A percentile compares a stretch with the other conserved stretches of the same genome.
phyloP scores from a whole-genome alignment of 2,797 vertebrate genomes.

The Crypturellus tataupa region DNA sequence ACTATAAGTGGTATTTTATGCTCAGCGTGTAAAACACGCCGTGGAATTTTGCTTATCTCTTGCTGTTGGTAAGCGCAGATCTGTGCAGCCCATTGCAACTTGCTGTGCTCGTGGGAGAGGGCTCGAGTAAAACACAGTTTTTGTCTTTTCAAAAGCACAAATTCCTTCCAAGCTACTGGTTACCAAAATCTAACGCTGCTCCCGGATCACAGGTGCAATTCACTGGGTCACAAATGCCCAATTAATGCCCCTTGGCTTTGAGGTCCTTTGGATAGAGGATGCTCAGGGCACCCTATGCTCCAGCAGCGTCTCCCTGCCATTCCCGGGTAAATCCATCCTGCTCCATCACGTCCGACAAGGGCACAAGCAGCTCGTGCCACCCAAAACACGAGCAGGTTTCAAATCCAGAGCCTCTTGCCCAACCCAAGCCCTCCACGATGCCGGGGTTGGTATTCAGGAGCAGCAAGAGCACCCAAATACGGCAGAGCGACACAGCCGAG shows the following conservation, averaged over 20 bases:
- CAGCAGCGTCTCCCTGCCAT: too few species aligned
- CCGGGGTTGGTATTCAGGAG: too few species aligned
- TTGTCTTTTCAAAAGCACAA: neutral
- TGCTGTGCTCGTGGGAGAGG: neutral
- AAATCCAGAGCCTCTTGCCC: neutral
- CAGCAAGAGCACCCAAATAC: too few species aligned
- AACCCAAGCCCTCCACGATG: too few species aligned
- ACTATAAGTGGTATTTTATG: neutral
- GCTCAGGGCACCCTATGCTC: neutral
- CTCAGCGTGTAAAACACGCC: neutral
- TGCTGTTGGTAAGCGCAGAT: neutral
- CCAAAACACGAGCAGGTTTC: neutral
- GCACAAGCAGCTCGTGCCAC: neutral
- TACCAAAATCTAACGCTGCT: neutral
- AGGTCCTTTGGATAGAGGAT: neutral
- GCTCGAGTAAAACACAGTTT: neutral
- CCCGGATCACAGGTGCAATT: neutral
- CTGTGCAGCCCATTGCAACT: neutral
- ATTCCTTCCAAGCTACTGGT: neutral
- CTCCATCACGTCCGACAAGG: neutral
- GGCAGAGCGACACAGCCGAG: too few species aligned
- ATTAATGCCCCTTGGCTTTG: neutral
- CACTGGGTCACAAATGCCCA: neutral
- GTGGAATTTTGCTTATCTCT: neutral
- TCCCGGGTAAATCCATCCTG: neutral